Evolutionary conservation across 2,113 vertebrate species (phyloP).

Genomic region (Scophthalmus maximus): DNA sequence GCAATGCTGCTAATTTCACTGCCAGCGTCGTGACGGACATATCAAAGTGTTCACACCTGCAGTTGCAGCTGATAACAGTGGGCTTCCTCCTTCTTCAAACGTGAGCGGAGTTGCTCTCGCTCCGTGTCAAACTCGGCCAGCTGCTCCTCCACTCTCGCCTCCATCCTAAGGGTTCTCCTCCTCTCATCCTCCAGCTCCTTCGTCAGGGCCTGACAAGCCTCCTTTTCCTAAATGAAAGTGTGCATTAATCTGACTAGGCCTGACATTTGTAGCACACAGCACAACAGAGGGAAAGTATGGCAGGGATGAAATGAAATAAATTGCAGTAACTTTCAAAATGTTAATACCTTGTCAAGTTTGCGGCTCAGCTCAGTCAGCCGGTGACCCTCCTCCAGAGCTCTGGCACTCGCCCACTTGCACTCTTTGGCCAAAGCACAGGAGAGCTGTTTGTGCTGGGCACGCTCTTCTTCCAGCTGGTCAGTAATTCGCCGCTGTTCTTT

Average conservation of each 20-base stretch:
- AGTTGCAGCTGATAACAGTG: conserved; percentile 88
- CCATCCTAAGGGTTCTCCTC: conserved; percentile 88
- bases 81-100: conserved; percentile 93
- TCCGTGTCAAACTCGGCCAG: conserved; percentile 96
- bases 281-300: background rate
- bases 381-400: conserved; percentile 92
- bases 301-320: background rate
- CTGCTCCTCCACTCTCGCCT: conserved; percentile 95
- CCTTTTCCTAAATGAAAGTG: conserved; percentile 77
- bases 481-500: conserved; percentile 91
- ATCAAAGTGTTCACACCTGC: conserved; percentile 78
- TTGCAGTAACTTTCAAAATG: background rate
- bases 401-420: conserved; percentile 92
- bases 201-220: conserved; percentile 81
- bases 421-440: conserved; percentile 92
- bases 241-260: background rate
- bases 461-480: conserved; percentile 92
- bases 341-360: conserved; percentile 84
- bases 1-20: no score
- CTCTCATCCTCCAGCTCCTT: conserved; percentile 89
- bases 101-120: conserved; percentile 92
- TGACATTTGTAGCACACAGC: background rate
- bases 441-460: conserved; percentile 92
- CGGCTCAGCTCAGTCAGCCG: conserved; percentile 87
- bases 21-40: background rate